Evolutionary conservation across 2,797 vertebrate genomes (phyloP).

Genomic region (Acridotheres tristis): DNA sequence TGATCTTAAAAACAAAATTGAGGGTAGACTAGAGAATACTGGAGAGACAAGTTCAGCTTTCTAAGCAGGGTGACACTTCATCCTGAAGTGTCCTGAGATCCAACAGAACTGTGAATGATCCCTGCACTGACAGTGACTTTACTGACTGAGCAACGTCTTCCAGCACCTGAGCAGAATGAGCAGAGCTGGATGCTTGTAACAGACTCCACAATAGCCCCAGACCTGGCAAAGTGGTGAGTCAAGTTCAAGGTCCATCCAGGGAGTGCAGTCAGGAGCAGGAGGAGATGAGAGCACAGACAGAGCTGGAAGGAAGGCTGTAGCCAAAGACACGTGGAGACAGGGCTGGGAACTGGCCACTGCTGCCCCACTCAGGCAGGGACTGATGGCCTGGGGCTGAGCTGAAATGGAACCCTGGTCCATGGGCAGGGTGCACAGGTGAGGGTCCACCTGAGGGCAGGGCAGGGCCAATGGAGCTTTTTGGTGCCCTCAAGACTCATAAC

Average conservation of each 20-base stretch:
- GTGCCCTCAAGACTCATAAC: neutral
- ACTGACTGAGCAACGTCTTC: neutral
- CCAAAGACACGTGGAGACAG: neutral
- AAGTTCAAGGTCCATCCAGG: neutral
- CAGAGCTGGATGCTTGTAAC: neutral
- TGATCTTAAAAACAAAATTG: neutral
- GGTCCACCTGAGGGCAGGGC: rapidly evolving
- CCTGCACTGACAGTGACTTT: neutral
- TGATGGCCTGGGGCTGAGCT: neutral
- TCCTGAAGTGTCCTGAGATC: neutral
- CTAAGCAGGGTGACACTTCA: neutral
- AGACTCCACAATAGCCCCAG: neutral
- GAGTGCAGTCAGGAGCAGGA: neutral
- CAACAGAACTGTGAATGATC: neutral
- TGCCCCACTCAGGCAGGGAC: neutral
- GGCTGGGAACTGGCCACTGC: neutral
- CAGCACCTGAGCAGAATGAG: neutral
- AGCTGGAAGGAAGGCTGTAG: neutral
- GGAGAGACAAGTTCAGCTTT: neutral
- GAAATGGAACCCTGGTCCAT: neutral
- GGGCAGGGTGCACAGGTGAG: neutral
- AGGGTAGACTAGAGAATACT: neutral
- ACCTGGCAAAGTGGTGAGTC: neutral
- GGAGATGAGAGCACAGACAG: neutral
- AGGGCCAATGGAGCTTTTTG: neutral